Base-by-base conservation (phyloP, 2,797 vertebrate genomes). In the Phalloptychus januarius region DNA sequence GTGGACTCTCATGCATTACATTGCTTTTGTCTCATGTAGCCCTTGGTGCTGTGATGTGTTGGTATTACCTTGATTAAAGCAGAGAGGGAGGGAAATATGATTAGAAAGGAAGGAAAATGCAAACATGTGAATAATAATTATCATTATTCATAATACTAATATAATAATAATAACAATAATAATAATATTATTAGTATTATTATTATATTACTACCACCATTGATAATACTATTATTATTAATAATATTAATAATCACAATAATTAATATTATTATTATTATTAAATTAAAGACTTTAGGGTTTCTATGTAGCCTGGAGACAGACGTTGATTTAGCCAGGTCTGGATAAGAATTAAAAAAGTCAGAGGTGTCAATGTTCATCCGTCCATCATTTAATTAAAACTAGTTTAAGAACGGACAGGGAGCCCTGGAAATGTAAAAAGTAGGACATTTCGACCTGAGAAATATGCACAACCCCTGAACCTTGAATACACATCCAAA, bases 41-140 rank as follows among this genome's bases (percentile, higher is more conserved):
- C 82, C 69, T 58, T 67, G 79, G 84, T 38, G 83, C 83, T 33
- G 82, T 46, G 86, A 90, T 83, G 85, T 86, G 74, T 83, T 83
- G 91, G 89, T 91, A 93, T 94, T 92, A 93, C 84, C 86, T 85
- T 94, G 92, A 94, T 94, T 93, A 94, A 94, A 93, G 79, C 76
- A 71, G 74, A 78, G 71, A 67, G 70, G 81, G 80, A 83, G 71
- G 63, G 78, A 76, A 77, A 79, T 83, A 50, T 38, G 70, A 77
- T 72, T 38, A 33, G 65, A 61, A 72, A 71, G 71, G 72, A n/a
- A 75, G 80, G 67, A 87, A 86, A 82, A 86, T 77, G 31, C 4
- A 0, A 56, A 28, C 1, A 25, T 56, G 54, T 56, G n/a, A n/a
- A n/a, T n/a, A n/a, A n/a, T n/a, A n/a, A n/a, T n/a, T n/a, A 10